Evolutionary conservation across 2,888 invertebrate species (phyloP).

Genomic region (Tribolium freemani): DNA sequence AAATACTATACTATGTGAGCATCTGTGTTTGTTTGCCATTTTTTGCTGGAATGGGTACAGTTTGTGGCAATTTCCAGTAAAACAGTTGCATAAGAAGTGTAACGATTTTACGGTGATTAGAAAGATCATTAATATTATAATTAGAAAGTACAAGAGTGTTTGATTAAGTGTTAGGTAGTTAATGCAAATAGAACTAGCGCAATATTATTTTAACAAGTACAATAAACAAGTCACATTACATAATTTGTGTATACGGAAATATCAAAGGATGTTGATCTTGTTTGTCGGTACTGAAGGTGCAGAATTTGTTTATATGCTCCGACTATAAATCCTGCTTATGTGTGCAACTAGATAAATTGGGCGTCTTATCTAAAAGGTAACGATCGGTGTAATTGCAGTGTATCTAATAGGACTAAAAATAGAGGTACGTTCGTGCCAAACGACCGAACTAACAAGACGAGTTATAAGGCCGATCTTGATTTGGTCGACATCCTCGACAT

Average conservation of each 20-base stretch:
- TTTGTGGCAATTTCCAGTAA: background rate
- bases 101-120: slow-evolving; percentile 6
- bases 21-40: background rate
- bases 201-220: slow-evolving; percentile 13
- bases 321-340: background rate
- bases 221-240: slow-evolving; percentile 18
- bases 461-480: slow-evolving; percentile 45
- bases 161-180: slow-evolving; percentile 21
- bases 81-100: background rate
- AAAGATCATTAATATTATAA: slow-evolving; percentile 32
- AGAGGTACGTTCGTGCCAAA: slow-evolving; percentile 40
- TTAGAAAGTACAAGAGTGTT: slow-evolving; percentile 26
- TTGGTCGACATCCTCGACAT: slow-evolving; percentile 46
- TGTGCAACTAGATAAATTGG: slow-evolving; percentile 26
- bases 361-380: slow-evolving; percentile 41
- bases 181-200: slow-evolving; percentile 13
- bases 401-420: slow-evolving; percentile 41
- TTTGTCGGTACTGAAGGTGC: background rate
- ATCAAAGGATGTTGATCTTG: background rate
- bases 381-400: slow-evolving; percentile 39
- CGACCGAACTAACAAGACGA: slow-evolving; percentile 41
- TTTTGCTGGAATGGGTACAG: background rate
- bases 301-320: background rate
- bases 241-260: slow-evolving; percentile 18
- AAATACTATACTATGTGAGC: background rate